phyloP scores from a whole-genome alignment of 2,797 vertebrate genomes.

The Xerus rutilus region DNA sequence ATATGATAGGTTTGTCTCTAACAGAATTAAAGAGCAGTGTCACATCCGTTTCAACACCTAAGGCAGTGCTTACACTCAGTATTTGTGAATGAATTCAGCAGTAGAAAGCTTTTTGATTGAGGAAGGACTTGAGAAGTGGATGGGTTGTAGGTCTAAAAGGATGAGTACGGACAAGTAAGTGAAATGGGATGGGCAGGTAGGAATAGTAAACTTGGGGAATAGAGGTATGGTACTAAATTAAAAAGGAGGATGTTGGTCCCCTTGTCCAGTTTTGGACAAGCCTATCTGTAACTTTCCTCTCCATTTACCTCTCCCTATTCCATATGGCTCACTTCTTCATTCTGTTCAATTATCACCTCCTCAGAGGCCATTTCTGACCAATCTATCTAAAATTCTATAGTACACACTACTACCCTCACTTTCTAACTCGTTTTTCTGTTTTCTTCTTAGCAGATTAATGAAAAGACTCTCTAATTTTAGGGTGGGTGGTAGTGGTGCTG shows the following conservation, averaged over 20 bases:
- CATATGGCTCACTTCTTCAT: neutral
- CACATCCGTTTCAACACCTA: neutral
- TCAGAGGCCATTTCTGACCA: neutral
- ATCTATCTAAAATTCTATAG: neutral
- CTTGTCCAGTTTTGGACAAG: neutral
- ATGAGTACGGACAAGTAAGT: neutral
- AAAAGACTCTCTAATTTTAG: neutral
- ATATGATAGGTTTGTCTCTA: neutral
- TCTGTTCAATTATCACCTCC: neutral
- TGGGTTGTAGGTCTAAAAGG: neutral
- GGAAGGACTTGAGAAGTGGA: neutral
- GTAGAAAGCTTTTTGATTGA: neutral
- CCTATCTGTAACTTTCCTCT: neutral
- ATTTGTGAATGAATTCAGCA: neutral
- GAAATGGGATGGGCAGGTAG: neutral
- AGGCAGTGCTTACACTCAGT: neutral
- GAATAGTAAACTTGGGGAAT: neutral
- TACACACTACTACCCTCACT: neutral
- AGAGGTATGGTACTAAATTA: neutral
- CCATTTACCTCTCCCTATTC: neutral
- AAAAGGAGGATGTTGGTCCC: neutral
- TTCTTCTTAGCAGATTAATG: neutral
- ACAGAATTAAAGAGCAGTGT: neutral
- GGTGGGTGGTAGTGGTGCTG: neutral
- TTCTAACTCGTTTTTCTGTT: neutral